Base-by-base conservation (phyloP, 1,140 invertebrate genomes). In the Heliconius eleuchia region DNA sequence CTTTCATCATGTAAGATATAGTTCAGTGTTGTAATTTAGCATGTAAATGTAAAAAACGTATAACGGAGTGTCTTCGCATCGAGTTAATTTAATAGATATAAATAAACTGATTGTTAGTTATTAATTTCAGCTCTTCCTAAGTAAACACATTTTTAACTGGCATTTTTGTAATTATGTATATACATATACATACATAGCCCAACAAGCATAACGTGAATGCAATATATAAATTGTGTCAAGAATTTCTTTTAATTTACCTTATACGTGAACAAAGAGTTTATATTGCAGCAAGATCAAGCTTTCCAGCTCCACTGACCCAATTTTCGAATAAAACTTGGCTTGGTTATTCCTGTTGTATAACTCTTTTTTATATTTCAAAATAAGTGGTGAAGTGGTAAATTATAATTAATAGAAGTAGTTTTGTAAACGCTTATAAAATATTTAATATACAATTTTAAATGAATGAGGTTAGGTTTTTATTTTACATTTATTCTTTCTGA, bases 231-330 rank as follows among this genome's bases (percentile, higher is more conserved):
- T 30, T 66, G 27, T 66, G 60, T 66, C 60, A 66, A 66, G 60
- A 66, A 30, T 66, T 66, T 66, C 60, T 66, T 66, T 66, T 66
- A 66, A 66, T 66, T 66, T 16, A 66, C 60, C 60, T 66, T 66
- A 30, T 27, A 66, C 23, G 27, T 66, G 60, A 66, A 66, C 60
- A 66, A 66, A 66, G 27, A 30, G 27, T 66, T 66, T 66, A 30
- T 66, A 16, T 66, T 66, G 60, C 60, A 27, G 27, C 60, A 66
- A 66, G 60, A 66, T 66, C 60, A 66, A 66, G 60, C 60, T 66
- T 30, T 66, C 60, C 60, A 66, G 60, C 57, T 66, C 57, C 23
- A 66, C 57, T 66, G 57, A 66, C 57, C 57, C 23, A 66, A 66
- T 66, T 66, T 37, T 11, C 23, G 23, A 27, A 66, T 66, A 66